phyloP scores from a whole-genome alignment of 64 coral and sea anemone species.

The Stichodactyla helianthus region DNA sequence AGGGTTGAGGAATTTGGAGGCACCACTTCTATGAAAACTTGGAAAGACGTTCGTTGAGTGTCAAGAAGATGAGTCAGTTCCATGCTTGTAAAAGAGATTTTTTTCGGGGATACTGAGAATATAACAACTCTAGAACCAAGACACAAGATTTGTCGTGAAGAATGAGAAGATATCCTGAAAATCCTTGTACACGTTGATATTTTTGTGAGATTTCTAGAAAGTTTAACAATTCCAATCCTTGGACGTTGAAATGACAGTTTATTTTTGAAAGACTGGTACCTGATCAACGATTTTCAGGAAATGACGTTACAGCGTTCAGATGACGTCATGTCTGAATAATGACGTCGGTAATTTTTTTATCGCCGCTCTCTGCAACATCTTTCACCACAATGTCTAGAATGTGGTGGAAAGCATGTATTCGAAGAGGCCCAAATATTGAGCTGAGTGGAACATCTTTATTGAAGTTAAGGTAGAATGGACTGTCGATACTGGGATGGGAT shows the following conservation, averaged over 20 bases:
- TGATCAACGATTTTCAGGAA: background rate
- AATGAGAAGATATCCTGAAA: no score
- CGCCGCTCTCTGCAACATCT: background rate
- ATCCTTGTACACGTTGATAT: background rate
- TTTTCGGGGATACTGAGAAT: background rate
- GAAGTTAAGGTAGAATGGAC: background rate
- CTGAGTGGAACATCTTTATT: background rate
- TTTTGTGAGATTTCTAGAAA: background rate
- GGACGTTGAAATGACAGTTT: background rate
- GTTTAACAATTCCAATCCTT: background rate
- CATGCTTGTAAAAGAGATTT: background rate
- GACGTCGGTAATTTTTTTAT: background rate
- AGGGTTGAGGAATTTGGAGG: background rate
- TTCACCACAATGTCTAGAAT: background rate
- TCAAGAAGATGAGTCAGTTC: background rate
- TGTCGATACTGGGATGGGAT: background rate
- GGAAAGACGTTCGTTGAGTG: background rate
- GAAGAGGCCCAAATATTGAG: background rate
- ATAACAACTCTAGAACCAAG: background rate
- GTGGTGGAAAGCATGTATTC: background rate
- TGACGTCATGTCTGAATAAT: background rate
- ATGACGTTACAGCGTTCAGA: background rate
- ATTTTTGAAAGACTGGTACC: background rate
- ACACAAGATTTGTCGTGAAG: background rate
- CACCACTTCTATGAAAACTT: background rate